A percentile compares a stretch with the other conserved stretches of the same genome.
Conservation (phyloP, 2,113 vertebrate species). For the Percopsis transmontana region DNA sequence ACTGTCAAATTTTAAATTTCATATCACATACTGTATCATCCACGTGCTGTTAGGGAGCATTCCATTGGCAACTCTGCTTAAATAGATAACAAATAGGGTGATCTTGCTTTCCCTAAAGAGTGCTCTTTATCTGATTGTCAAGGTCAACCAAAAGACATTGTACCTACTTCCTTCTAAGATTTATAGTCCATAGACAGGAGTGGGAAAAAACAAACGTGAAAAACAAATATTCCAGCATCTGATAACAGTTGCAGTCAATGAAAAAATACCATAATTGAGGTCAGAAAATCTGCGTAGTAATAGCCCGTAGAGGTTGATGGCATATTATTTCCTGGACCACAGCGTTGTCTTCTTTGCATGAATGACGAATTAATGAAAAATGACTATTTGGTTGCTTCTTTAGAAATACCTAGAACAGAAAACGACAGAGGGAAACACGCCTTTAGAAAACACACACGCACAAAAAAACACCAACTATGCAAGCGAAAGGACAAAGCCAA, state of each 20-base stretch:
- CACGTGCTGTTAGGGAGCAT: slow-evolving; percentile 44
- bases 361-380: not conserved
- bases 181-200: slow-evolving; percentile 32
- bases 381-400: slow-evolving; percentile 49
- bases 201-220: slow-evolving; percentile 18
- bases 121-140: slow-evolving; percentile 63
- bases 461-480: not conserved
- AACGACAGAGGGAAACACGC: slow-evolving; percentile 15
- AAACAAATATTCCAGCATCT: slow-evolving; percentile 6
- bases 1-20: not conserved
- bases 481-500: not conserved
- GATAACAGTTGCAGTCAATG: slow-evolving; percentile 22
- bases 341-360: slow-evolving; percentile 32
- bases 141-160: slow-evolving; percentile 27
- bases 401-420: slow-evolving; percentile 53
- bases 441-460: slow-evolving; percentile 24
- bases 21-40: not conserved
- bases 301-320: slow-evolving; percentile 11
- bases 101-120: slow-evolving; percentile 12
- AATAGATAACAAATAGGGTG: not conserved
- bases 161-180: slow-evolving; percentile 33
- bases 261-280: not conserved
- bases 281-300: not conserved
- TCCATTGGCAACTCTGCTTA: slow-evolving; percentile 5
- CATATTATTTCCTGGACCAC: slow-evolving; percentile 27